Percentiles rank a stretch among this genome's conserved stretches.
Conservation (phyloP, 2,888 invertebrate species). For the Sminthurinus aureus region DNA sequence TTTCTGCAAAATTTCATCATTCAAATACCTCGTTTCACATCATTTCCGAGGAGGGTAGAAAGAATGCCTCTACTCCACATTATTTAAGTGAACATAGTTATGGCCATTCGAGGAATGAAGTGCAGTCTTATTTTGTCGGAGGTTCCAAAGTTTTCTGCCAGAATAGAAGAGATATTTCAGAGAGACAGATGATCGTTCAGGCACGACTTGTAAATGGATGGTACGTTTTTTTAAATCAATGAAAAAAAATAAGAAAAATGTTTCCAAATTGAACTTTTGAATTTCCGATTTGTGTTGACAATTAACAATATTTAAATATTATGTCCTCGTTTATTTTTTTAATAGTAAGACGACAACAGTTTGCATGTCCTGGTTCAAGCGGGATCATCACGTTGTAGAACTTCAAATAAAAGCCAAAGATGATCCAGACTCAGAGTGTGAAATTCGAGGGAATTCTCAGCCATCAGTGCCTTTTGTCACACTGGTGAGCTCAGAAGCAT, state of each 20-base stretch:
- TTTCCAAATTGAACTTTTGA: not conserved
- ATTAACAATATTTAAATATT: not conserved
- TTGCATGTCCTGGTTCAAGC: slow-evolving; percentile 77
- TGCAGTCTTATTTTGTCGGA: slow-evolving; percentile 45
- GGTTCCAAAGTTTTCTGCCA: slow-evolving; percentile 55
- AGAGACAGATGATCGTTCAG: slow-evolving; percentile 66
- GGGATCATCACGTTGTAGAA: slow-evolving; percentile 76
- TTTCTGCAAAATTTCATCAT: slow-evolving; percentile 77
- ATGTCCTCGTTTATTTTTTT: not conserved
- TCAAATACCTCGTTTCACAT: slow-evolving; percentile 77
- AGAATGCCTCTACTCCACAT: slow-evolving; percentile 59
- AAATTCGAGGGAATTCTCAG: not conserved
- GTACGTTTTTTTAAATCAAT: slow-evolving; percentile 65
- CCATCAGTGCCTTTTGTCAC: slow-evolving; percentile 38
- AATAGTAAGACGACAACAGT: slow-evolving; percentile 75
- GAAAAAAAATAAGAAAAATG: not conserved
- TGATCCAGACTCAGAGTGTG: slow-evolving; percentile 62
- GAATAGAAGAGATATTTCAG: slow-evolving; percentile 50
- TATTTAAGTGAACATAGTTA: not conserved
- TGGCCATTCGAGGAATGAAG: slow-evolving; percentile 33
- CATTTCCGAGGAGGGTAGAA: slow-evolving; percentile 59
- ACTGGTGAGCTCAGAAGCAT: slow-evolving; percentile 61
- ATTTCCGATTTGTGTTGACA: not conserved
- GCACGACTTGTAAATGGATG: slow-evolving; percentile 81
- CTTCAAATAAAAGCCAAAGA: slow-evolving; percentile 65